These are phyloP conservation scores for Rissa tridactyla DNA, from an alignment of 2,113 vertebrate species.

Conservation along the genomic window DNA sequence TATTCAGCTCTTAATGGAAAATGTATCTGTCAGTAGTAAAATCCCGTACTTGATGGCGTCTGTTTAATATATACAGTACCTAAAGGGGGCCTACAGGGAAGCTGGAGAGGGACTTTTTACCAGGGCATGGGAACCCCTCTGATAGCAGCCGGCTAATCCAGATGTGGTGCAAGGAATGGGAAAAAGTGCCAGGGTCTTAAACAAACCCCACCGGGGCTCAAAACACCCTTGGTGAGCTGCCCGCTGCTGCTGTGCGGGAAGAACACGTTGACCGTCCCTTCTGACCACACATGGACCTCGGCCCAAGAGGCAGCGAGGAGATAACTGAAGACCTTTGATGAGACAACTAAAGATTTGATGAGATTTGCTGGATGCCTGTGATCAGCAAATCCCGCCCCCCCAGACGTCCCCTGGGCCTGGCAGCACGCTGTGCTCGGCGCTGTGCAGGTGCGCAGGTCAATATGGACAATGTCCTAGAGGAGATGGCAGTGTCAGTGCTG, in stretches of 20 bases:
- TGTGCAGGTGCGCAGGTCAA: background rate
- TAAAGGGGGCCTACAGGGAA: too few relatives aligned
- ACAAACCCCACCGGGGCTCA: background rate
- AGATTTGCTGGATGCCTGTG: background rate
- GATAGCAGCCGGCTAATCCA: background rate
- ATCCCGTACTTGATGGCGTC: background rate
- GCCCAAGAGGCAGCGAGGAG: background rate
- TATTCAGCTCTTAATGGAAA: background rate
- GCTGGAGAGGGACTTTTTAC: background rate
- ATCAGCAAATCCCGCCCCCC: background rate
- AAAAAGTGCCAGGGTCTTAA: background rate
- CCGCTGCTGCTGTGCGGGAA: fast-evolving
- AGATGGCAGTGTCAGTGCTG: background rate
- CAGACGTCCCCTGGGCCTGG: background rate
- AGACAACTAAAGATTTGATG: background rate
- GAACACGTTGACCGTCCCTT: background rate
- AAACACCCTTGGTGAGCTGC: background rate
- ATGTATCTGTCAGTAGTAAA: background rate
- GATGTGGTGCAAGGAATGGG: background rate
- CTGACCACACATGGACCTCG: background rate
- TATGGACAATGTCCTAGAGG: fast-evolving
- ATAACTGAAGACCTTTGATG: background rate
- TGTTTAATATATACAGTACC: background rate
- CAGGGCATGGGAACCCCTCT: background rate
- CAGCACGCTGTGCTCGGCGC: fast-evolving